Base-by-base conservation (phyloP, 2,113 vertebrate species). In the Synchiropus splendidus region DNA sequence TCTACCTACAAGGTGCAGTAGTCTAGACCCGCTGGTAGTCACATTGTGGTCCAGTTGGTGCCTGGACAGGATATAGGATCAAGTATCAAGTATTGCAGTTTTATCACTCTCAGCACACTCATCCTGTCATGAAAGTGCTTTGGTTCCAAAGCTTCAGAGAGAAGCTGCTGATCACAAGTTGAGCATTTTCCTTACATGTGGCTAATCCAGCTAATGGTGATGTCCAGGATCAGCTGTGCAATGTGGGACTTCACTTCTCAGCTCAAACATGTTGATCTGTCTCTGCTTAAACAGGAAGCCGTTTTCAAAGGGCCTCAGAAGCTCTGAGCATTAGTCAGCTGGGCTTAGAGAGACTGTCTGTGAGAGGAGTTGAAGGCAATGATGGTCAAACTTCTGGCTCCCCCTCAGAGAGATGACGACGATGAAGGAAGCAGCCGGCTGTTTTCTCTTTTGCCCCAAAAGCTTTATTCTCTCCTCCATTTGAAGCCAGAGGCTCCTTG, bases 141-240 rank as follows among this genome's bases (percentile, higher is more conserved):
- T 58, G 18, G 39, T 61, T 42, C 15, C 43, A 31, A 31, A 6
- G 12, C 16, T 30, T 54, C 58, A 41, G 39, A 33, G 37, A 48
- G 30, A 16, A 54, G 42, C 41, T 39, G 58, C 52, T 56, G 21
- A 70, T 66, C 49, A 42, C n/a, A n/a, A n/a, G n/a, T n/a, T n/a
- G n/a, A n/a, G n/a, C n/a, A n/a, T n/a, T n/a, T n/a, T n/a, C n/a
- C n/a, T n/a, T 36, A 32, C 45, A 17, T 12, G 12, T 32, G 49
- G 38, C 47, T 46, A 51, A 57, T 48, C 52, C 64, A 31, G 45
- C 56, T 67, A 58, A 61, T 67, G 66, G 43, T 36, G 17, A 42
- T n/a, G n/a, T n/a, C n/a, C n/a, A n/a, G n/a, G n/a, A n/a, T n/a
- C n/a, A n/a, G n/a, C n/a, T n/a, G n/a, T n/a, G n/a, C n/a, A n/a